Evolutionary conservation across 2,113 vertebrate genomes (phyloP).

Genomic region (Cathartes aura): DNA sequence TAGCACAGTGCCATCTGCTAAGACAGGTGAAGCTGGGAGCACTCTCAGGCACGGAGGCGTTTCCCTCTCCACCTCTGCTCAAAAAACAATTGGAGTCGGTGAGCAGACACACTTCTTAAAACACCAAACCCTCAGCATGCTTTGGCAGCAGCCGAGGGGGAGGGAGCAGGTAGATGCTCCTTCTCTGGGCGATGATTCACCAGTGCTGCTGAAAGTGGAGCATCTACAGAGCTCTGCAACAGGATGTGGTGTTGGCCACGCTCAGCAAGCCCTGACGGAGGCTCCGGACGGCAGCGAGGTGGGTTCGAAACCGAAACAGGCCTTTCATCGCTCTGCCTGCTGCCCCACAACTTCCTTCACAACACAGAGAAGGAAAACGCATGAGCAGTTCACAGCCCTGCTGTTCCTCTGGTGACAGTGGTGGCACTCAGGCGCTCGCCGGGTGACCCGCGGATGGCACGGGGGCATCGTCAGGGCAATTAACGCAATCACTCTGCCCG

Average conservation of each 20-base stretch:
- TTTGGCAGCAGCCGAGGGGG: neutral
- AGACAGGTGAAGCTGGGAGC: neutral
- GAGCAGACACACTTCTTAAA: neutral
- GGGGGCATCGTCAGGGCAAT: neutral
- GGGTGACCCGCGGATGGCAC: fast-evolving
- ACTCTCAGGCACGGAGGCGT: neutral
- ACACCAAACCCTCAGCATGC: fast-evolving
- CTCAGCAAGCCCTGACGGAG: neutral
- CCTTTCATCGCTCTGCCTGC: neutral
- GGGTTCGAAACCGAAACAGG: neutral
- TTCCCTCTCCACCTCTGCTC: neutral
- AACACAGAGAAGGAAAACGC: neutral
- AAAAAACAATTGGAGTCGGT: neutral
- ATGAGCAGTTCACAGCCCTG: fast-evolving
- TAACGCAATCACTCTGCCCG: neutral
- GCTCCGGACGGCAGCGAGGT: neutral
- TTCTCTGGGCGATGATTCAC: neutral
- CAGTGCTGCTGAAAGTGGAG: neutral
- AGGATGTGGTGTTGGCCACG: constrained; percentile 23
- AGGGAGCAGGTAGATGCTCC: neutral
- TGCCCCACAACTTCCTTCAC: neutral
- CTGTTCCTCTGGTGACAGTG: neutral
- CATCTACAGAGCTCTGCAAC: neutral
- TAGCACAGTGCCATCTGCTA: neutral
- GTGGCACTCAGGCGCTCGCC: neutral